These are phyloP conservation scores for Osmoderma eremita DNA, from an alignment of 2,888 invertebrate genomes.

Conservation along the genomic window DNA sequence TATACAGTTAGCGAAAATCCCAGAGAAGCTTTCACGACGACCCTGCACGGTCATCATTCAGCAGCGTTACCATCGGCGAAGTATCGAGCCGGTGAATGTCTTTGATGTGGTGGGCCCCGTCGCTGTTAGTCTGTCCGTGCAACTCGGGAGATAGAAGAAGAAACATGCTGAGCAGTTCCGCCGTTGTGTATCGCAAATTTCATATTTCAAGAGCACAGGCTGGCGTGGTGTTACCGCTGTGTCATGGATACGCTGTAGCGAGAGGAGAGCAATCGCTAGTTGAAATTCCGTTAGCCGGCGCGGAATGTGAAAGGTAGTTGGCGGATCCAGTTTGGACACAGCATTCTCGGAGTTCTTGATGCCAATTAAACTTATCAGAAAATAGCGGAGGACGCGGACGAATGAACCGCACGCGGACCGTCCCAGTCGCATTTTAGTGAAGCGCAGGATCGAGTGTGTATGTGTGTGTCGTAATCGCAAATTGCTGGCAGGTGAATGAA, in stretches of 20 bases:
- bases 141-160: neutral
- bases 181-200: slow-evolving; percentile 16
- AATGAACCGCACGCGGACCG: slow-evolving; percentile 15
- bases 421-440: slow-evolving; percentile 15
- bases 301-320: slow-evolving; percentile 54
- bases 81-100: slow-evolving; percentile 14
- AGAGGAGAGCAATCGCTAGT: slow-evolving; percentile 41
- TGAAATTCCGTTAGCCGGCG: slow-evolving; percentile 48
- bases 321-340: slow-evolving; percentile 53
- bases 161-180: slow-evolving; percentile 1
- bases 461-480: neutral
- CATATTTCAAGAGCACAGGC: slow-evolving; percentile 26
- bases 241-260: slow-evolving; percentile 22
- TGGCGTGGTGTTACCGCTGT: neutral
- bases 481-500: slow-evolving; percentile 3
- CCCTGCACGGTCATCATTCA: slow-evolving; percentile 10
- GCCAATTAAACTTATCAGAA: slow-evolving; percentile 43
- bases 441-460: neutral
- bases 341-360: slow-evolving; percentile 49
- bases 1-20: slow-evolving; percentile 32
- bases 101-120: slow-evolving; percentile 5
- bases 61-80: slow-evolving; percentile 5
- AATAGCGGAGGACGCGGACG: slow-evolving; percentile 32
- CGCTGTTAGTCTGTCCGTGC: neutral
- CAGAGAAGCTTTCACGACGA: slow-evolving; percentile 30